Conservation (phyloP, 2,113 vertebrate species). For the Amblyornis subalaris region DNA sequence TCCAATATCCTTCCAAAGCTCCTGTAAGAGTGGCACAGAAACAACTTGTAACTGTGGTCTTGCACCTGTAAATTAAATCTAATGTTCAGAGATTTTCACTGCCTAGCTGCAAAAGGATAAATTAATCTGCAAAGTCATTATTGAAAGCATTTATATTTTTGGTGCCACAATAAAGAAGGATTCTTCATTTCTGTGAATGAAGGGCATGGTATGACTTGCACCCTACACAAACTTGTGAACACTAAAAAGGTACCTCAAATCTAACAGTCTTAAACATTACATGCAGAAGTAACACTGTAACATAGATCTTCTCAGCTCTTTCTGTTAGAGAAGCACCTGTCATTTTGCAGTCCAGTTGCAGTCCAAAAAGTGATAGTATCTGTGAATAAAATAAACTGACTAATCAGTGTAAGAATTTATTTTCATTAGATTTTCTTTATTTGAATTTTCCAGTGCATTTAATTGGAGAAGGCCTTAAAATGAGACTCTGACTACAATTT, state of each 20-base stretch:
- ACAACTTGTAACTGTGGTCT: neutral
- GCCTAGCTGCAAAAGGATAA: neutral
- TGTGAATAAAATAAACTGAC: neutral
- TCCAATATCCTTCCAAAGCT: neutral
- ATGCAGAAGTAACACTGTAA: neutral
- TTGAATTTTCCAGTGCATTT: neutral
- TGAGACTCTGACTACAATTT: neutral
- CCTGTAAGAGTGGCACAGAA: neutral
- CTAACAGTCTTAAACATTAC: neutral
- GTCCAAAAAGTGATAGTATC: neutral
- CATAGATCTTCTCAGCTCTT: neutral
- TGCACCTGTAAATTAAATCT: neutral
- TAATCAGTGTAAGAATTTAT: neutral
- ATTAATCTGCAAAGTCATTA: neutral
- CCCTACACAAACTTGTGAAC: neutral
- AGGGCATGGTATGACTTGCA: neutral
- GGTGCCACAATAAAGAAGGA: neutral
- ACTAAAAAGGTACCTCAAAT: neutral
- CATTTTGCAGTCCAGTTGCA: neutral
- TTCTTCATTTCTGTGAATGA: neutral
- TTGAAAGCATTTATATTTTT: neutral
- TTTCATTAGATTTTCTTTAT: neutral
- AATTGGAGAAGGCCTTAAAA: neutral
- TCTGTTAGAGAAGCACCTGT: neutral
- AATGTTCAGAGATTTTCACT: neutral